phyloP scores from a whole-genome alignment of 1,140 invertebrate genomes.

The Muscidifurax raptorellus region DNA sequence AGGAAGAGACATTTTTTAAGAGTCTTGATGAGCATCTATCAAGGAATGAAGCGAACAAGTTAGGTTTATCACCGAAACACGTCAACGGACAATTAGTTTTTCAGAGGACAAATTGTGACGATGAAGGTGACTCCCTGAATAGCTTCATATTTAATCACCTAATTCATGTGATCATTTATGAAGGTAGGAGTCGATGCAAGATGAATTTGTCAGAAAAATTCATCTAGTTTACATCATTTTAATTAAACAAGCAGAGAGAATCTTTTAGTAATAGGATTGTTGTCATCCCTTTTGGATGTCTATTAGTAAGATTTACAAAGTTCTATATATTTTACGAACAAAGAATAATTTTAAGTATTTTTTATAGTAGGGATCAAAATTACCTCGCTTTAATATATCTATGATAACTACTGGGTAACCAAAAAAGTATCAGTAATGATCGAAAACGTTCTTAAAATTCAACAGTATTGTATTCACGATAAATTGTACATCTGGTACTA shows the following conservation, averaged over 20 bases:
- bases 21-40: slow-evolving; percentile 34
- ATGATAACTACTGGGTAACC: background rate
- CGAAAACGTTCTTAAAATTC: background rate
- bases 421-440: too few relatives aligned
- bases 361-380: background rate
- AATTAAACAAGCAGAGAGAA: background rate
- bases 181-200: slow-evolving; percentile 35
- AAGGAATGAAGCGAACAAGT: slow-evolving; percentile 5
- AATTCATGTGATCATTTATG: slow-evolving; percentile 58
- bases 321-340: background rate
- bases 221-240: background rate
- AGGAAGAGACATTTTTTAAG: slow-evolving; percentile 51
- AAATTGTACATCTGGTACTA: background rate
- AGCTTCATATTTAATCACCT: slow-evolving; percentile 55
- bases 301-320: background rate
- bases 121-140: background rate
- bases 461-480: background rate
- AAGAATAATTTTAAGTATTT: background rate
- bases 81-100: slow-evolving; percentile 49
- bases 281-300: background rate
- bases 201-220: slow-evolving; percentile 45
- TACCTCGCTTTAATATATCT: background rate
- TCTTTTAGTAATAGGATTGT: background rate
- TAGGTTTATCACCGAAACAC: slow-evolving; percentile 29
- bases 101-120: slow-evolving; percentile 7